Conservation (phyloP, 2,888 invertebrate species). For the Epinotia brunnichana region DNA sequence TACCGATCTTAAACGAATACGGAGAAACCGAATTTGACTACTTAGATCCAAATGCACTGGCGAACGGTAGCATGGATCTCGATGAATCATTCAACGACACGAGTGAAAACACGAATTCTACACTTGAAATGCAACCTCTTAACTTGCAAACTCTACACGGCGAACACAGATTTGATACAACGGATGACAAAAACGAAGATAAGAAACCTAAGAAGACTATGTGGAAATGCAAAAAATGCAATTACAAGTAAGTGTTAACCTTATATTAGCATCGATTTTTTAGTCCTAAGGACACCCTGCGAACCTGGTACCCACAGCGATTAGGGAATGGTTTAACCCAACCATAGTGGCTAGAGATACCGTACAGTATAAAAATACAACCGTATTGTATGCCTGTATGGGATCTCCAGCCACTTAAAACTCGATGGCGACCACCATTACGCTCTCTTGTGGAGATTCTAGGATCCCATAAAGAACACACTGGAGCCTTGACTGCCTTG, state of each 20-base stretch:
- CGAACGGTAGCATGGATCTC: conserved; percentile 75
- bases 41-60: conserved; percentile 67
- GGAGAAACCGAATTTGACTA: conserved; percentile 79
- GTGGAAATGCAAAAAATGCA: conserved; percentile 96
- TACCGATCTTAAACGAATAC: conserved; percentile 84
- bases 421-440: too few relatives aligned
- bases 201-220: conserved; percentile 87
- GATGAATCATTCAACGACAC: conserved; percentile 81
- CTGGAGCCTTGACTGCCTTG: too few relatives aligned
- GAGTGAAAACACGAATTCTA: conserved; percentile 65
- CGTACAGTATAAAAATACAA: too few relatives aligned
- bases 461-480: too few relatives aligned
- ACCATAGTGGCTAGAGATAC: too few relatives aligned
- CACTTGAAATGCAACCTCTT: conserved; percentile 85
- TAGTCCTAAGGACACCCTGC: too few relatives aligned
- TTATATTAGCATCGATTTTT: background rate
- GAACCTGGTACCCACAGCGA: too few relatives aligned
- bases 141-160: conserved; percentile 80
- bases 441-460: too few relatives aligned
- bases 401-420: too few relatives aligned
- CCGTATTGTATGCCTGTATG: too few relatives aligned
- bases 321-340: too few relatives aligned
- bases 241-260: conserved; percentile 87
- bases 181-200: conserved; percentile 64
- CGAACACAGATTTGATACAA: conserved; percentile 62